These are phyloP conservation scores for Eudasyphora cyanicolor DNA, from an alignment of 2,888 invertebrate species.

Conservation along the genomic window DNA sequence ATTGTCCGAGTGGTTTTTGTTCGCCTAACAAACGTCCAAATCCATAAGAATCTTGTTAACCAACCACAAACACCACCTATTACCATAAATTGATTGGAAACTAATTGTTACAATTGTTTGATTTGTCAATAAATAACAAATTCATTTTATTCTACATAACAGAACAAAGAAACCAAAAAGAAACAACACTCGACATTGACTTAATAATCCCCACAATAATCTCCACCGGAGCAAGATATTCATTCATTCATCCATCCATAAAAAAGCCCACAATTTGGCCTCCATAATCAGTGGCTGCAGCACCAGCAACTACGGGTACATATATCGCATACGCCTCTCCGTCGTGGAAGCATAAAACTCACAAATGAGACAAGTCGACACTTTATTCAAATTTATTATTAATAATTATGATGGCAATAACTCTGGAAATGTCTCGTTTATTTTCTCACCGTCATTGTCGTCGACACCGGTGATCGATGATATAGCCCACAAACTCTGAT, in stretches of 20 bases:
- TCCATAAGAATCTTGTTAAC: constrained; percentile 31
- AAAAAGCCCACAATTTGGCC: neutral
- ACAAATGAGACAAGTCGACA: constrained; percentile 50
- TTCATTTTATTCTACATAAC: neutral
- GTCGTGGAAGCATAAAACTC: constrained; percentile 26
- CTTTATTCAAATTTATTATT: constrained; percentile 56
- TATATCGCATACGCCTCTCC: too few relatives aligned
- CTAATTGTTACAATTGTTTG: constrained; percentile 37
- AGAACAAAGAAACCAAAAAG: neutral
- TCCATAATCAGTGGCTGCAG: neutral
- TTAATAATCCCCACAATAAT: constrained; percentile 23
- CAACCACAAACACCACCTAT: too few relatives aligned
- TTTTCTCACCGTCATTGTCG: neutral
- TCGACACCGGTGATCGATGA: neutral
- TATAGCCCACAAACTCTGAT: neutral
- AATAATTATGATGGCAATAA: constrained; percentile 50
- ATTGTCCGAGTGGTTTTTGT: too few relatives aligned
- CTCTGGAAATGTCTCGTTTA: neutral
- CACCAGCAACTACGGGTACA: neutral
- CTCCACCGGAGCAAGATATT: too few relatives aligned
- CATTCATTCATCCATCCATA: neutral
- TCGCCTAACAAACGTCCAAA: neutral
- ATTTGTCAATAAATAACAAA: constrained; percentile 24
- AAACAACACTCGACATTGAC: neutral
- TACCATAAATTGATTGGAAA: constrained; percentile 41